A percentile compares a stretch with the other conserved stretches of the same genome.
Conservation (phyloP, 2,113 vertebrate genomes). For the Echinops telfairi region DNA sequence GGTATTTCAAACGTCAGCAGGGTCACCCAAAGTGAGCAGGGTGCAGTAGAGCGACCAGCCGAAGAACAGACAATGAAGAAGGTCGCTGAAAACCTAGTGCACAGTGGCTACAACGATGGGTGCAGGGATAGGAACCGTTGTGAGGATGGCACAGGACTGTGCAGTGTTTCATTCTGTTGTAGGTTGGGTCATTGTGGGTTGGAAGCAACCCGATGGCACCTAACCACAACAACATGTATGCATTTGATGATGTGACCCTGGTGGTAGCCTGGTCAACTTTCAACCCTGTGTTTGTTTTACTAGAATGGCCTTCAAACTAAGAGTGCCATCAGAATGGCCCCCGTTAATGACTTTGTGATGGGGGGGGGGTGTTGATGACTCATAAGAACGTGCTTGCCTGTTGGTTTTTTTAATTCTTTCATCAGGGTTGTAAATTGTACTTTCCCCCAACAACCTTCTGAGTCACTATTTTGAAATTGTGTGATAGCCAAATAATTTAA, state of each 20-base stretch:
- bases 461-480: constrained; percentile 20
- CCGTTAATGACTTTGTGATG: not conserved
- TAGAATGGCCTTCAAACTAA: not conserved
- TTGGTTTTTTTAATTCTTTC: too few species aligned
- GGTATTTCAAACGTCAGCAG: too few species aligned
- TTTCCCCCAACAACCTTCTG: not conserved
- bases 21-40: too few species aligned
- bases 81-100: too few species aligned
- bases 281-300: not conserved
- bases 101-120: too few species aligned
- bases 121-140: too few species aligned
- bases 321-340: not conserved
- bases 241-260: not conserved
- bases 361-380: not conserved
- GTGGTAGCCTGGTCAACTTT: not conserved
- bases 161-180: too few species aligned
- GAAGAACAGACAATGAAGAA: too few species aligned
- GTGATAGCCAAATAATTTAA: not conserved
- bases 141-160: too few species aligned
- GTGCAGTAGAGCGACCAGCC: too few species aligned
- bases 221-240: not conserved
- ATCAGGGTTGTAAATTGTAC: not conserved
- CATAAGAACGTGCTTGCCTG: not conserved
- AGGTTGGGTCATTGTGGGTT: too few species aligned
- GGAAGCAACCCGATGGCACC: too few species aligned